Evolutionary conservation across 2,113 vertebrate genomes (phyloP).

Genomic region (Daphoenositta chrysoptera): DNA sequence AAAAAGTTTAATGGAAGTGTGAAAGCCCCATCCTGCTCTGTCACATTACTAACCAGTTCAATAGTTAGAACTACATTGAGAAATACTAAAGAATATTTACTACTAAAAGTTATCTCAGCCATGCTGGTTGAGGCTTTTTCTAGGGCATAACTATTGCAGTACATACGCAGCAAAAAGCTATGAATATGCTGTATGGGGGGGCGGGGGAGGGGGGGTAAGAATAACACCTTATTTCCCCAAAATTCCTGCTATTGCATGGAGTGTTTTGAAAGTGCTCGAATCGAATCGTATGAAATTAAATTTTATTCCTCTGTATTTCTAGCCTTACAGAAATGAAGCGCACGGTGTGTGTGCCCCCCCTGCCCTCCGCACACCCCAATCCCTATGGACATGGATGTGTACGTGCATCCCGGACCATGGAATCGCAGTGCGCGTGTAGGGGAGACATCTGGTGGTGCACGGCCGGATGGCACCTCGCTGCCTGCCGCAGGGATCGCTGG

Average conservation of each 20-base stretch:
- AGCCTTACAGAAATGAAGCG: not conserved
- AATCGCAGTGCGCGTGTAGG: rapidly evolving
- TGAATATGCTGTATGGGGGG: rapidly evolving
- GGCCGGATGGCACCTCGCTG: not conserved
- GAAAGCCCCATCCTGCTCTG: not conserved
- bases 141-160: not conserved
- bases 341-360: rapidly evolving
- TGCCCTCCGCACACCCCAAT: rapidly evolving
- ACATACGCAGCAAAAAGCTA: not conserved
- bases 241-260: not conserved
- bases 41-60: not conserved
- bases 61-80: not conserved
- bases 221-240: not conserved
- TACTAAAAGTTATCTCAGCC: not conserved
- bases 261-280: not conserved
- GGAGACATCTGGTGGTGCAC: not conserved
- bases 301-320: not conserved
- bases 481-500: not conserved
- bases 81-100: not conserved
- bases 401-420: rapidly evolving
- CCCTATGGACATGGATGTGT: rapidly evolving
- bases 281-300: not conserved
- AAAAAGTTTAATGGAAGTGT: not conserved
- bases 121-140: not conserved
- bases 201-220: not conserved